Evolutionary conservation across 2,888 invertebrate genomes (phyloP).

Genomic region (Leptogaster cylindrica): DNA sequence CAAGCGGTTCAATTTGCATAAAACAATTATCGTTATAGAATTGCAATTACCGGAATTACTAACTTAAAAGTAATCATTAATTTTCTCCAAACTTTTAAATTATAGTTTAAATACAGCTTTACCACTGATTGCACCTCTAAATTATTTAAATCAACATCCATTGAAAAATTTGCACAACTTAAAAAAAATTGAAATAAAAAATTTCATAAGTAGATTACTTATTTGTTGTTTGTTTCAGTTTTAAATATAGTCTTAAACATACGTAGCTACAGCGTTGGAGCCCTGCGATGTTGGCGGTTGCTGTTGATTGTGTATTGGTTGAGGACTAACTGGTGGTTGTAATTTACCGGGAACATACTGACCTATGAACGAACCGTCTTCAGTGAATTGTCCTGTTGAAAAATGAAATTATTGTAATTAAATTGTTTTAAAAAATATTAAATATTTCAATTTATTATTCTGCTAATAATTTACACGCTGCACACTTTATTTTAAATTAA

Average conservation of each 20-base stretch:
- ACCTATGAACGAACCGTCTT: slow-evolving; percentile 97
- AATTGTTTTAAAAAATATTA: too few relatives aligned
- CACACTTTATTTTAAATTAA: neutral
- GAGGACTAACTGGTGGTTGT: slow-evolving; percentile 66
- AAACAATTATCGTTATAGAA: too few relatives aligned
- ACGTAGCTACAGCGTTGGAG: slow-evolving; percentile 67
- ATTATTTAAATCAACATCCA: neutral
- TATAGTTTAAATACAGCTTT: too few relatives aligned
- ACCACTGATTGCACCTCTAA: neutral
- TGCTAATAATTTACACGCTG: neutral
- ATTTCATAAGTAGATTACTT: slow-evolving; percentile 5
- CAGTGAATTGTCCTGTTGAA: slow-evolving; percentile 77
- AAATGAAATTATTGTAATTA: slow-evolving; percentile 1
- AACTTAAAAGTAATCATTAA: too few relatives aligned
- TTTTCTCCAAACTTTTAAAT: too few relatives aligned
- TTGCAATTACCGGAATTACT: too few relatives aligned
- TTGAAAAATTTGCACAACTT: neutral
- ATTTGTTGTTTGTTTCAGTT: neutral
- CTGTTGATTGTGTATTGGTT: slow-evolving; percentile 60
- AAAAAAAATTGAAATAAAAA: slow-evolving; percentile 39
- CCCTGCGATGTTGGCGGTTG: slow-evolving; percentile 64
- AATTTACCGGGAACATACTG: slow-evolving; percentile 89
- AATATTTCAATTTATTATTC: neutral
- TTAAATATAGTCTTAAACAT: slow-evolving; percentile 64
- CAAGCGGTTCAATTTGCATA: too few relatives aligned